Percentiles rank a stretch among this genome's conserved stretches.
These are phyloP conservation scores for Calyptomena viridis DNA, from an alignment of 2,113 vertebrate genomes.

Conservation along the genomic window DNA sequence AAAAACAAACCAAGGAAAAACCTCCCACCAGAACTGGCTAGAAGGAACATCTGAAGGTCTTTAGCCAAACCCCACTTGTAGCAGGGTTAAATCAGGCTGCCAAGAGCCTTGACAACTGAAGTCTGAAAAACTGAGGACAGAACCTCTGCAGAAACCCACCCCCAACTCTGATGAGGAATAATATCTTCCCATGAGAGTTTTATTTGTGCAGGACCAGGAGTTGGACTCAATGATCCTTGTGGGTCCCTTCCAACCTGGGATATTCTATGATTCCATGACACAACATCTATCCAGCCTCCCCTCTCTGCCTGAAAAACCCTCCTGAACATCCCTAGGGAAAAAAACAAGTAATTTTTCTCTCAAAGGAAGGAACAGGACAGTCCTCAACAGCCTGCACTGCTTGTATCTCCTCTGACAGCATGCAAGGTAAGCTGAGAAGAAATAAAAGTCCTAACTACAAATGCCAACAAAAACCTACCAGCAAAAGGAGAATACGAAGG, in stretches of 20 bases:
- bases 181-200: neutral
- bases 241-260: neutral
- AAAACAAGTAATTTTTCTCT: neutral
- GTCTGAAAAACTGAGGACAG: neutral
- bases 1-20: neutral
- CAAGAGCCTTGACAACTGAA: neutral
- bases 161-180: neutral
- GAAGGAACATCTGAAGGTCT: neutral
- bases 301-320: neutral
- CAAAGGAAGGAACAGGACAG: neutral
- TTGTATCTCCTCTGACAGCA: neutral
- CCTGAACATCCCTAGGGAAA: neutral
- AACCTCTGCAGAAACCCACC: neutral
- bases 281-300: neutral
- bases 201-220: neutral
- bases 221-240: neutral
- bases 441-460: neutral
- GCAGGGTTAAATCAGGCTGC: neutral
- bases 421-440: neutral
- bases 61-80: neutral
- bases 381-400: neutral
- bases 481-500: neutral
- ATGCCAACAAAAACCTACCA: neutral
- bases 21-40: neutral
- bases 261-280: neutral